Evolutionary conservation across 1,140 invertebrate species (phyloP).

Genomic region (Coenobita brevimanus): DNA sequence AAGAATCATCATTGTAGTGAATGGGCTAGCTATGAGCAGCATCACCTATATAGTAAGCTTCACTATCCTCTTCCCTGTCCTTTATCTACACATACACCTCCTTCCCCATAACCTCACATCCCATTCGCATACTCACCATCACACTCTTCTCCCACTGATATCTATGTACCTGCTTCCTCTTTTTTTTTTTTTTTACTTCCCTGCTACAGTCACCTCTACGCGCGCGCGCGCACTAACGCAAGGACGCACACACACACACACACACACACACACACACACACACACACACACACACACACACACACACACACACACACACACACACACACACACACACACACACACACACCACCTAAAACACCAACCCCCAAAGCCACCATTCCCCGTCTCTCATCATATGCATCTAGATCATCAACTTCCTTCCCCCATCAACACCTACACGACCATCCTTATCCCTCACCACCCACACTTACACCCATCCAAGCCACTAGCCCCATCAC

Average conservation of each 20-base stretch:
- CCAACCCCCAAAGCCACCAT: not conserved
- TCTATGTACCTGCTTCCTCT: not conserved
- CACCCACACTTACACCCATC: not conserved
- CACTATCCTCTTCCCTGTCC: too few species aligned
- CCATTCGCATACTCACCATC: too few species aligned
- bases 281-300: slow-evolving; percentile 8
- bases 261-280: slow-evolving; percentile 7
- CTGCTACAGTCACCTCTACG: too few species aligned
- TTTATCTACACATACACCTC: too few species aligned
- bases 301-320: not conserved
- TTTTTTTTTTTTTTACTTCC: not conserved
- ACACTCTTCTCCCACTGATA: too few species aligned
- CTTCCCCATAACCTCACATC: too few species aligned
- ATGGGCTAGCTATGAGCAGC: too few species aligned
- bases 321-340: not conserved
- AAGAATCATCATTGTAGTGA: too few species aligned
- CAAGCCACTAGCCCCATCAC: not conserved
- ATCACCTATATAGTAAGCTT: too few species aligned
- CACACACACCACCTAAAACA: not conserved
- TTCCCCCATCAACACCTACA: too few species aligned
- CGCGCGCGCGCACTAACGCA: too few species aligned
- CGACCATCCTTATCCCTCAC: not conserved
- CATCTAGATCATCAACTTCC: not conserved
- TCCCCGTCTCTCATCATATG: not conserved
- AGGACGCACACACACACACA: too few species aligned